Conservation (phyloP, 92 coral and sea anemone genomes). For the Zoanthus solanderi region DNA sequence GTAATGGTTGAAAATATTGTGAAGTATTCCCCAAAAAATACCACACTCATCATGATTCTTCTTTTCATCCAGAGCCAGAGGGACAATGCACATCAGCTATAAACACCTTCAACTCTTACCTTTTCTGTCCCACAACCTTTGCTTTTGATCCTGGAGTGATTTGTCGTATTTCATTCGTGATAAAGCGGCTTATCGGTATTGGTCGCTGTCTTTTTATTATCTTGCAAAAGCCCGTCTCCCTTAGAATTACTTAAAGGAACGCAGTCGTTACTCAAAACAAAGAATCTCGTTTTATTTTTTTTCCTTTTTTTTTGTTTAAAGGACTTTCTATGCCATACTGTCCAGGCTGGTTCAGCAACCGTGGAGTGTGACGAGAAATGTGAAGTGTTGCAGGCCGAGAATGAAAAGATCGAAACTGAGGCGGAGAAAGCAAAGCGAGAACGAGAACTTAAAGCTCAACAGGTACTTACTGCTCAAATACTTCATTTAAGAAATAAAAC, state of each 20-base stretch:
- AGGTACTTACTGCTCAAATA: slow-evolving; percentile 54
- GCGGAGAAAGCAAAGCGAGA: slow-evolving; percentile 73
- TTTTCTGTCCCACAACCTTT: no score
- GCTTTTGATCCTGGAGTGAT: no score
- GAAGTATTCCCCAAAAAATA: no score
- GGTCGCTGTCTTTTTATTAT: no score
- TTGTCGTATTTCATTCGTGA: no score
- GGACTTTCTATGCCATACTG: slow-evolving; percentile 89
- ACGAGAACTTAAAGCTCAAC: slow-evolving; percentile 79
- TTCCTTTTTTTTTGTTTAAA: not conserved
- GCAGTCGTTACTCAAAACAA: not conserved
- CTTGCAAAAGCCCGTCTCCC: not conserved
- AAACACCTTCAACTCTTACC: no score
- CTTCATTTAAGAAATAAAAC: no score
- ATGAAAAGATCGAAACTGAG: slow-evolving; percentile 68
- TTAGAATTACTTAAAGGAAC: not conserved
- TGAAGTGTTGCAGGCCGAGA: slow-evolving; percentile 47
- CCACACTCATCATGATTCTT: no score
- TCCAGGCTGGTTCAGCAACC: slow-evolving; percentile 64
- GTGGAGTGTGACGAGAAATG: slow-evolving; percentile 91
- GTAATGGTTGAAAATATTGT: no score
- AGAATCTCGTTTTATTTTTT: not conserved
- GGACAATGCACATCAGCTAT: no score
- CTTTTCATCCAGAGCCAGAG: no score
- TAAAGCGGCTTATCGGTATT: no score